These are phyloP conservation scores for Conger conger DNA, from an alignment of 2,113 vertebrate species.

Conservation along the genomic window DNA sequence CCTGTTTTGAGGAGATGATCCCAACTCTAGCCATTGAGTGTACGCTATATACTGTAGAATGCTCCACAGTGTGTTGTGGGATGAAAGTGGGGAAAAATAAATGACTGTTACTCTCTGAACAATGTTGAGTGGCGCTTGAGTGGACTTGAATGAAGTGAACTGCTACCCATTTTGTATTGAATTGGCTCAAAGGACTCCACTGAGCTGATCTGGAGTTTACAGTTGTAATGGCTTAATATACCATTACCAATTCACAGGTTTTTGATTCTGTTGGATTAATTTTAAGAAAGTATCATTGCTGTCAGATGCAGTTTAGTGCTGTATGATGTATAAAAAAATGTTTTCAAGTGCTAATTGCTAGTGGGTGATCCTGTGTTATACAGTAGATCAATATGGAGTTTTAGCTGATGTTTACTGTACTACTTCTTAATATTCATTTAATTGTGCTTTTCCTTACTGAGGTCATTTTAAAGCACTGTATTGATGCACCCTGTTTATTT, in stretches of 20 bases:
- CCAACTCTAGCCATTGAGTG: not conserved
- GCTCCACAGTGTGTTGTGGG: not conserved
- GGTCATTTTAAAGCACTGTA: not conserved
- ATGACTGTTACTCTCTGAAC: not conserved
- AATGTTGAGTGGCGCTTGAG: not conserved
- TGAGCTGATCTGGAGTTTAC: not conserved
- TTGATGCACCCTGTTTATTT: not conserved
- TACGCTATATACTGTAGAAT: not conserved
- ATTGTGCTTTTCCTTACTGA: not conserved
- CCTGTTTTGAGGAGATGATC: too few relatives aligned
- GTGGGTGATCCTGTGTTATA: not conserved
- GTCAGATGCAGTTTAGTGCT: not conserved
- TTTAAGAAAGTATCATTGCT: not conserved
- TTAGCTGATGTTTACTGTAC: conserved; percentile 6
- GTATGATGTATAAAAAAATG: not conserved
- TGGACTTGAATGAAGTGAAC: not conserved
- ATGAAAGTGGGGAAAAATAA: not conserved
- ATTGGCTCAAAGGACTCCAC: not conserved
- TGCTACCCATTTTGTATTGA: not conserved
- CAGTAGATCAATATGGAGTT: not conserved
- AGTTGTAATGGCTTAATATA: not conserved
- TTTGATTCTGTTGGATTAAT: not conserved
- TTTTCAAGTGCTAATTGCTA: not conserved
- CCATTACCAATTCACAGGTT: not conserved
- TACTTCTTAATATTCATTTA: not conserved